Base-by-base conservation (phyloP, 2,888 invertebrate species). In the Brachyptera risi region DNA sequence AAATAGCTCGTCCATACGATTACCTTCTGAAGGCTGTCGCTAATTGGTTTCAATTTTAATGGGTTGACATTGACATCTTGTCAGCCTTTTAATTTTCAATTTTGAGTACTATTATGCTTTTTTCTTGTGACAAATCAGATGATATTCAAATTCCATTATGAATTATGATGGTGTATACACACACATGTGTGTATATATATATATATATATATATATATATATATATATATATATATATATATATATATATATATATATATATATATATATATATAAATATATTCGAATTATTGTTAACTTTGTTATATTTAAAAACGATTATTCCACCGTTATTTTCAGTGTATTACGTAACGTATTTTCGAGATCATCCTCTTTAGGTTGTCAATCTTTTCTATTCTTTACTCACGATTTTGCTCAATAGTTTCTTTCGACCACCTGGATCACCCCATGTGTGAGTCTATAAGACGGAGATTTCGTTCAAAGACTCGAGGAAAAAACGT, bases 301-400 rank as follows among this genome's bases (percentile, higher is more conserved):
- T n/a, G n/a, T n/a, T n/a, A n/a, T n/a, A n/a, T n/a, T n/a, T n/a
- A n/a, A n/a, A n/a, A n/a, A n/a, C n/a, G n/a, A n/a, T n/a, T n/a
- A n/a, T n/a, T n/a, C 9, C 42, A 21, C 42, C 42, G 42, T 42
- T 42, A 42, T 42, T 4, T 47, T 7, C 47, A 21, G 31, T 31
- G n/a, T 31, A 31, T 50, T 15, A 3, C 54, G 54, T 37, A 54
- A 54, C 54, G 54, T 54, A 35, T 54, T 54, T 54, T 23, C 21
- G 35, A 54, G 54, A 35, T 54, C 54, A 54, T 54, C 54, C 54
- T 54, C 54, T 54, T 37, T 54, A 13, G 17, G 35, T 35, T 54
- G 23, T 54, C 37, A 31, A 35, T 54, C 37, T 37, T 15, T n/a
- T 7, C 51, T n/a, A 15, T 47, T 47, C 54, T 19, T 19, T 21